Conservation (phyloP, 2,113 vertebrate species). For the Polypterus senegalus region DNA sequence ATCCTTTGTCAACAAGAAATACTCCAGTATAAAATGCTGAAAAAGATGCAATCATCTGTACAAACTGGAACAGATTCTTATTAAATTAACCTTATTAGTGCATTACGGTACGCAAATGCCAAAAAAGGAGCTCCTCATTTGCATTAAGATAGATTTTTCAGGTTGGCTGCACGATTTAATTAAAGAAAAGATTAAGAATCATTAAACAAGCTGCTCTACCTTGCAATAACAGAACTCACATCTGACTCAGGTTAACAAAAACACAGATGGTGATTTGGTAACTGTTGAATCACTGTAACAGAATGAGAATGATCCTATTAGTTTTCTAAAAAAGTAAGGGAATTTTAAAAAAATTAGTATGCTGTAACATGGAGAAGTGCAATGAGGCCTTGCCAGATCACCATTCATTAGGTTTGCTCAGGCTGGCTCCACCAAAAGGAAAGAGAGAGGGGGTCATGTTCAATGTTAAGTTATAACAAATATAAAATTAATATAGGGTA, state of each 20-base stretch:
- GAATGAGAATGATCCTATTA: constrained; percentile 99
- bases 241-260: constrained; percentile 99
- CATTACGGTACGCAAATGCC: constrained; percentile 99
- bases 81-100: constrained; percentile 99
- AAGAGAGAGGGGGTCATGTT: constrained; percentile 14
- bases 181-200: constrained; percentile 99
- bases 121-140: constrained; percentile 98
- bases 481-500: not conserved
- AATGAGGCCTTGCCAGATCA: constrained; percentile 70
- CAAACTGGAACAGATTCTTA: constrained; percentile 99
- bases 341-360: constrained; percentile 68
- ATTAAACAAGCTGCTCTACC: constrained; percentile 99
- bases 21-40: constrained; percentile 70
- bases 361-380: constrained; percentile 68
- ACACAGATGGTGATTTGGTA: constrained; percentile 98
- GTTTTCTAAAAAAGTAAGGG: constrained; percentile 77
- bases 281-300: constrained; percentile 97
- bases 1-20: constrained; percentile 45
- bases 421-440: constrained; percentile 55
- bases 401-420: constrained; percentile 73
- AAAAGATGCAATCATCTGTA: constrained; percentile 98
- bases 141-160: constrained; percentile 99
- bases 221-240: constrained; percentile 98
- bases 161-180: constrained; percentile 99
- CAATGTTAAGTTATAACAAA: not conserved